Evolutionary conservation across 2,113 vertebrate genomes (phyloP).

Genomic region (Pristiophorus japonicus): DNA sequence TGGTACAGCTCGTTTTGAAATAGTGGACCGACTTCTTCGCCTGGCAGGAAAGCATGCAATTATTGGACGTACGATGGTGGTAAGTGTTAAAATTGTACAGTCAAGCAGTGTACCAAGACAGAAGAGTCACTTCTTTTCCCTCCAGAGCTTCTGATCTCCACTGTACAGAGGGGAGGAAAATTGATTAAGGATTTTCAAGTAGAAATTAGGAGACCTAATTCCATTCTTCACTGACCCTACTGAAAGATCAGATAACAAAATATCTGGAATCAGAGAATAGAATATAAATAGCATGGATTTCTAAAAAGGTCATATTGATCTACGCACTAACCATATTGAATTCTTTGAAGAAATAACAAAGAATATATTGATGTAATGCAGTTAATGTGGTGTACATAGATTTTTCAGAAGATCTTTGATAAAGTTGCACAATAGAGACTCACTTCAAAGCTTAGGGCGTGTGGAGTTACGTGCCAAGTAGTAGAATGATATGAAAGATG

Average conservation of each 20-base stretch:
- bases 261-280: background rate
- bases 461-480: no score
- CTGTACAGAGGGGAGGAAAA: background rate
- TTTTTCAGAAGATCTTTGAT: no score
- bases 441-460: no score
- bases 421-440: no score
- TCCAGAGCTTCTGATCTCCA: background rate
- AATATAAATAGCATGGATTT: background rate
- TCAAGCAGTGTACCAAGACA: background rate
- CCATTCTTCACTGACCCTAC: background rate
- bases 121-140: background rate
- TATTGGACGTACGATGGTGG: constrained; percentile 36
- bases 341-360: background rate
- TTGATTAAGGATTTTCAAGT: background rate
- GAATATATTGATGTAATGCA: no score
- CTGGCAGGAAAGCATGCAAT: constrained; percentile 13
- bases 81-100: constrained; percentile 19
- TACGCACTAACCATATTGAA: background rate
- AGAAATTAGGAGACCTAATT: background rate
- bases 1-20: constrained; percentile 6
- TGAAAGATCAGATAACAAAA: background rate
- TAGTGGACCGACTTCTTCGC: constrained; percentile 21
- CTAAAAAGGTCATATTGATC: background rate
- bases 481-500: no score
- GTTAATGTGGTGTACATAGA: no score